phyloP scores from a whole-genome alignment of 2,113 vertebrate species.

The Electrona antarctica region DNA sequence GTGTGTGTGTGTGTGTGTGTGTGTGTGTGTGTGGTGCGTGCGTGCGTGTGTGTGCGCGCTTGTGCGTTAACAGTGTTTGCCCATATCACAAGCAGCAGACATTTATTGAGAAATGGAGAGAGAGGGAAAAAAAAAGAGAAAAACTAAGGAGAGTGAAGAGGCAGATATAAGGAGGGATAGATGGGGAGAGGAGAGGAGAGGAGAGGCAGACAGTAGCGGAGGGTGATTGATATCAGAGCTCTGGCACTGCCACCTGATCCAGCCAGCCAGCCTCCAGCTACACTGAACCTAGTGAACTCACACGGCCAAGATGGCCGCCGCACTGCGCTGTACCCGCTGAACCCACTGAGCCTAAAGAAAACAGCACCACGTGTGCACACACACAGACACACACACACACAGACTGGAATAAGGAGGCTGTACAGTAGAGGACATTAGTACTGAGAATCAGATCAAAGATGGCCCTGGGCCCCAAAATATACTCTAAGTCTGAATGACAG shows the following conservation, averaged over 20 bases:
- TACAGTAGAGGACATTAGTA: constrained; percentile 15
- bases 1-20: constrained; percentile 39
- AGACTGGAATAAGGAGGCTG: constrained; percentile 15
- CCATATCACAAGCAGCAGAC: background rate
- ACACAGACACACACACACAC: too few relatives aligned
- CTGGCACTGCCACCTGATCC: constrained; percentile 78
- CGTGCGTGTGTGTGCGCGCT: constrained; percentile 4
- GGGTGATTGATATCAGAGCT: constrained; percentile 80
- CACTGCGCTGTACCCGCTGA: constrained; percentile 74
- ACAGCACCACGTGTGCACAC: constrained; percentile 33
- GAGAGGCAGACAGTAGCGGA: constrained; percentile 26
- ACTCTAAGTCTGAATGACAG: background rate
- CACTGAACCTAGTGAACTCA: constrained; percentile 73
- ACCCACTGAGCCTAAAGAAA: constrained; percentile 50
- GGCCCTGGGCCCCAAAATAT: background rate
- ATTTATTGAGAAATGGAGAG: constrained; percentile 2
- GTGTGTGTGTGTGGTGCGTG: background rate
- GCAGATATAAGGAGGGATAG: background rate
- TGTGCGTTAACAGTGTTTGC: too few relatives aligned
- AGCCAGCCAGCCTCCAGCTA: constrained; percentile 68
- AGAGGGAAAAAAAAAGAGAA: constrained; percentile 6
- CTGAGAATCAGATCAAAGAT: constrained; percentile 8
- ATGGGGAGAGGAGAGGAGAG: background rate
- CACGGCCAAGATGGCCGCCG: constrained; percentile 71
- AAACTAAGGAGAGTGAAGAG: background rate